Base-by-base conservation (phyloP, 2,888 invertebrate genomes). In the Eulithis prunata region DNA sequence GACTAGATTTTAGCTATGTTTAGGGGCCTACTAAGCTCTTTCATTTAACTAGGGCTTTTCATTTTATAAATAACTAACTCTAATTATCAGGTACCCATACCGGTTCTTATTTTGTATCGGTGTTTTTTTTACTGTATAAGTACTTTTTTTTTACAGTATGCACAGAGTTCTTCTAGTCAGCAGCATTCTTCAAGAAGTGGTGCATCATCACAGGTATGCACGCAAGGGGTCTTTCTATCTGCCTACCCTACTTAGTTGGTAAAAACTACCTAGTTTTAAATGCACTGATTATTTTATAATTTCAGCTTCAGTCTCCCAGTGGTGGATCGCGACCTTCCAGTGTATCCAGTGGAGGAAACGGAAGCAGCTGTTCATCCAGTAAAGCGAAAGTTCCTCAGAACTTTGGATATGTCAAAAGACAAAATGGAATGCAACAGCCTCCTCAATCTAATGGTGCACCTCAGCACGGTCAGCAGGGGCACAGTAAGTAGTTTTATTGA, bases 321-420 rank as follows among this genome's bases (percentile, higher is more conserved):
- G 94, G 94, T 12, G 82, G 86, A 32, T 88, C 92, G 7, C 85
- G 92, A 0, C 92, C 91, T 51, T 88, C 93, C 36, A 89, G 90
- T 77, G 93, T 89, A 12, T 88, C 93, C 6, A 90, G 90, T 57
- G 94, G 94, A 68, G 94, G 94, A 4, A 94, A 94, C 63, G 94
- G 94, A 67, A 91, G 93, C 73, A 87, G 77, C 64, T 93, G 94
- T 78, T 94, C 94, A 7, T 94, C 94, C 28, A 87, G 94, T 72
- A 94, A 95, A 77, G 95, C 95, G 47, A 97, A 97, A 86, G 96
- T 96, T 12, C 97, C 97, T 8, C 97, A 97, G 77, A 97, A 95
- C 85, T 97, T 97, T 80, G 97, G 97, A 59, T 97, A 97, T 84
- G 96, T 97, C 54, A 97, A 97, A 83, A 94, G 97, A 76, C 94